Evolutionary conservation across 2,888 invertebrate species (phyloP).

Genomic region (Hirtodrosophila trivittata): DNA sequence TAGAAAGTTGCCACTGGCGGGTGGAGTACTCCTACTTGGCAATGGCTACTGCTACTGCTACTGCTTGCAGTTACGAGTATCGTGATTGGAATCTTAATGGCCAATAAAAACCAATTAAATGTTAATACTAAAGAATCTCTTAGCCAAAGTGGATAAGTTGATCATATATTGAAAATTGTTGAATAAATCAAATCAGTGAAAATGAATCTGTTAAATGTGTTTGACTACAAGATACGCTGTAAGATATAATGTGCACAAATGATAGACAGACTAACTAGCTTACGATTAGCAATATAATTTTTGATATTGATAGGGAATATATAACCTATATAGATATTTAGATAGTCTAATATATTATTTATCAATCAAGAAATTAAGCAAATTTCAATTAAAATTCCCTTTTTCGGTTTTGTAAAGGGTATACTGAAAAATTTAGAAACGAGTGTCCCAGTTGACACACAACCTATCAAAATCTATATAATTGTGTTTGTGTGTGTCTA

Average conservation of each 20-base stretch:
- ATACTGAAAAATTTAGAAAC: no score
- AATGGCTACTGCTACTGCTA: conserved; percentile 45
- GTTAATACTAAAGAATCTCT: conserved; percentile 29
- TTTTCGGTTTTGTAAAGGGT: no score
- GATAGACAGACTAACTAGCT: no score
- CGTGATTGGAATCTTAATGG: conserved; percentile 71
- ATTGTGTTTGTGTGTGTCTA: conserved; percentile 33
- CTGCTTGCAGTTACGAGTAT: conserved; percentile 30
- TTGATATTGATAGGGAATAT: no score
- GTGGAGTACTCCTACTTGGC: conserved; percentile 41
- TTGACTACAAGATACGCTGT: background rate
- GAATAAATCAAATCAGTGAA: conserved; percentile 39
- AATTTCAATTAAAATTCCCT: no score
- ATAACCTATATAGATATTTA: no score
- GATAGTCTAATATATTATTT: no score
- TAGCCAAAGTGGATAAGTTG: conserved; percentile 15
- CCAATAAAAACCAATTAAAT: conserved; percentile 72
- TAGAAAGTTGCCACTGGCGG: conserved; percentile 65
- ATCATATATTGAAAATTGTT: conserved; percentile 40
- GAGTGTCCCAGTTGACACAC: background rate
- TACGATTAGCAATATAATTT: no score
- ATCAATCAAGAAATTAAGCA: no score
- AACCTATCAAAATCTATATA: conserved; percentile 29
- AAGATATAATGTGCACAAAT: no score
- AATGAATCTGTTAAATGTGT: background rate